A percentile compares a stretch with the other conserved stretches of the same genome.
Evolutionary conservation across 2,113 vertebrate genomes (phyloP).

Genomic region (Cryptotis parvus): DNA sequence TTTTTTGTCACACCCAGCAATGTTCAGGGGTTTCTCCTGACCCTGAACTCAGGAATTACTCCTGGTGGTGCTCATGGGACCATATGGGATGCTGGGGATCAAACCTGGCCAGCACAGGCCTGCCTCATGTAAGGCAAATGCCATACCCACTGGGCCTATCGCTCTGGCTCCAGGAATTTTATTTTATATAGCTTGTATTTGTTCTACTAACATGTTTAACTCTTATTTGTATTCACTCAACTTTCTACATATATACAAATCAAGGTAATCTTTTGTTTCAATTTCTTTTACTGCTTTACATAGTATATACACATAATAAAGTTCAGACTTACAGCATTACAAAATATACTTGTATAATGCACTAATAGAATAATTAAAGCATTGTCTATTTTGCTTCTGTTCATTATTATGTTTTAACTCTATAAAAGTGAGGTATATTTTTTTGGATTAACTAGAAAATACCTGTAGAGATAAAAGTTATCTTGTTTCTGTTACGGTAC

Average conservation of each 20-base stretch:
- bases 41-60: too few relatives aligned
- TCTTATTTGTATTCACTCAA: too few relatives aligned
- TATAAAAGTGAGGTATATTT: not conserved
- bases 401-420: not conserved
- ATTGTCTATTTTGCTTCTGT: not conserved
- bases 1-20: too few relatives aligned
- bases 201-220: not conserved
- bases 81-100: too few relatives aligned
- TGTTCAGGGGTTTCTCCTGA: too few relatives aligned
- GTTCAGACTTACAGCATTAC: not conserved
- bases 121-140: too few relatives aligned
- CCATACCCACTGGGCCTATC: too few relatives aligned
- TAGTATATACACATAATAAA: not conserved
- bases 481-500: not conserved
- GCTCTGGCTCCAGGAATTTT: too few relatives aligned
- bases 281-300: not conserved
- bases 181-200: not conserved
- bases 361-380: not conserved
- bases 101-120: too few relatives aligned
- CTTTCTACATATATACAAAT: too few relatives aligned
- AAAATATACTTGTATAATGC: not conserved
- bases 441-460: not conserved
- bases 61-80: too few relatives aligned
- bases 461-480: not conserved
- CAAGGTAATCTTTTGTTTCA: too few relatives aligned